A percentile compares a stretch with the other conserved stretches of the same genome.
phyloP scores from a whole-genome alignment of 2,113 vertebrate genomes.

The Grammomys surdaster region DNA sequence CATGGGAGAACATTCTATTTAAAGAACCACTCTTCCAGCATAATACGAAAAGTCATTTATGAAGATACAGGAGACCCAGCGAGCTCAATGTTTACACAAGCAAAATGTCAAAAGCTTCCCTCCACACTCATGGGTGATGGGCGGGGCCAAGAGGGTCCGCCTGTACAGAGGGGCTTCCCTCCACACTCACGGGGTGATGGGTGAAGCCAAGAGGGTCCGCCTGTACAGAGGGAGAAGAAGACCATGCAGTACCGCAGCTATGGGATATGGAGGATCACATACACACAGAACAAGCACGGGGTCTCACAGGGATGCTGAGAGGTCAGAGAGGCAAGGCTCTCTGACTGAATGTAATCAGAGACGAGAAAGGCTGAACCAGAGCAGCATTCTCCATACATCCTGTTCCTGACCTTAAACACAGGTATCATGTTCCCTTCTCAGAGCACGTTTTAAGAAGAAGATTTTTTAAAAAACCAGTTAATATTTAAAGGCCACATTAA shows the following conservation, averaged over 20 bases:
- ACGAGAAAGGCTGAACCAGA: neutral
- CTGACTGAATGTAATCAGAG: too few relatives aligned
- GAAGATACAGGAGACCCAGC: conserved; percentile 28
- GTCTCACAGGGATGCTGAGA: neutral
- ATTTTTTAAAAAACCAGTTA: conserved; percentile 33
- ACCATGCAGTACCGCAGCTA: neutral
- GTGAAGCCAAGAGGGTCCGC: neutral
- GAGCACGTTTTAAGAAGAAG: conserved; percentile 2
- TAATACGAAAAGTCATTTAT: conserved; percentile 40
- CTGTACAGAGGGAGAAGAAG: neutral
- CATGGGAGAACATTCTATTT: conserved; percentile 64
- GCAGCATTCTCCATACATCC: neutral
- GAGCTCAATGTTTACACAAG: conserved; percentile 24
- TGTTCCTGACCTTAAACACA: neutral
- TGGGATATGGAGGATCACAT: neutral
- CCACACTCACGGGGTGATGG: neutral
- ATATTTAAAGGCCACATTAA: conserved; percentile 56
- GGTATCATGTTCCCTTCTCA: neutral
- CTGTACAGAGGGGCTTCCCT: neutral
- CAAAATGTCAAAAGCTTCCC: neutral
- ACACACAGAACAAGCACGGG: neutral
- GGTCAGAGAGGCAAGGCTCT: neutral
- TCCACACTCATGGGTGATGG: neutral
- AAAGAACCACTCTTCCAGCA: conserved; percentile 65
- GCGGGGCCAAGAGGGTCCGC: neutral